Base-by-base conservation (phyloP, 2,888 invertebrate genomes). In the Melinopterus prodromus region DNA sequence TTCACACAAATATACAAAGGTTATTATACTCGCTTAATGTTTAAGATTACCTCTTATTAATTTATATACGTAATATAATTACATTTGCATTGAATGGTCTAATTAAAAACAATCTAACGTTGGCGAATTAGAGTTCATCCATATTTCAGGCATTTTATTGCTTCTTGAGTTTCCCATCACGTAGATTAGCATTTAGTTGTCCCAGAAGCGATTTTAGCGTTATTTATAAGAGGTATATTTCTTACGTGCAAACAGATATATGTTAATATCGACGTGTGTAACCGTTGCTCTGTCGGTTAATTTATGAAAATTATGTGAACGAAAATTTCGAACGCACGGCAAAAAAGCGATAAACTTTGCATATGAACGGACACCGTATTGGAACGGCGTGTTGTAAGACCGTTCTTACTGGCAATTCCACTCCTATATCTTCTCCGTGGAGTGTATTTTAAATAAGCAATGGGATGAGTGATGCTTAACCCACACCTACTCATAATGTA, bases 301-400 rank as follows among this genome's bases (percentile, higher is more conserved):
- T 53, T 53, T 53, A 53, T 53, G 53, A 53, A 53, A 53, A 53
- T 53, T 53, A 53, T 53, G 53, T 53, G 53, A 53, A 53, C 53
- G 53, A 53, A 53, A 53, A 53, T 53, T 53, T 53, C 53, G 53
- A 53, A 53, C 53, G 53, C 53, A 12, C 7, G 53, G 53, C 53
- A 7, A 53, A 53, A 53, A 53, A 53, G 53, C 12, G 12, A 53
- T 53, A 53, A 53, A 53, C 53, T 53, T 53, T 53, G 53, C 53
- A 53, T 53, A 53, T 53, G 53, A 53, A 53, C 53, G 53, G 53
- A 53, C 53, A 53, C 53, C 7, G 53, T 26, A 26, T 26, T 26
- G 26, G 26, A 26, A 26, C 26, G 12, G 53, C 12, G 53, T 53
- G 53, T 53, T 53, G 53, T 53, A 53, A 53, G 53, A 12, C 12